A percentile compares a stretch with the other conserved stretches of the same genome.
phyloP scores from a whole-genome alignment of 2,113 vertebrate species.

The Lathamus discolor region DNA sequence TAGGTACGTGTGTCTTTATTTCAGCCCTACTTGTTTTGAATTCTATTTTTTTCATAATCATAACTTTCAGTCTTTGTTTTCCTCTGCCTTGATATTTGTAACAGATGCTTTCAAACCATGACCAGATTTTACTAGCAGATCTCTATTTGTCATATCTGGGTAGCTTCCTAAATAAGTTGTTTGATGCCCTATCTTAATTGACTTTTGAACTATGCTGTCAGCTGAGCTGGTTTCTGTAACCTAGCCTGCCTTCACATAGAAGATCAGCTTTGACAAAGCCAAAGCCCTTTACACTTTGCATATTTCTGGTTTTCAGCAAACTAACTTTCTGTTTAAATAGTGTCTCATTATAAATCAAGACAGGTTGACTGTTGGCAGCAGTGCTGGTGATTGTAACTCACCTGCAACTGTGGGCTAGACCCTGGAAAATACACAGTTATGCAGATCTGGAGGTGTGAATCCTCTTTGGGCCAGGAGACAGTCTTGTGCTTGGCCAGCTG shows the following conservation, averaged over 20 bases:
- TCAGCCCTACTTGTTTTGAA: not conserved
- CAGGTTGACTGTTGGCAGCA: not conserved
- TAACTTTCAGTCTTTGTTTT: not conserved
- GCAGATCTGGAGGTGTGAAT: not conserved
- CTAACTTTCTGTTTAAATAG: not conserved
- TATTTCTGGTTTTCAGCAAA: not conserved
- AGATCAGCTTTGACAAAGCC: not conserved
- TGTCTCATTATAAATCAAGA: not conserved
- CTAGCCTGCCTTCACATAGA: not conserved
- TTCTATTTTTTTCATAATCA: not conserved
- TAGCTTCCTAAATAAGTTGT: slow-evolving; percentile 25
- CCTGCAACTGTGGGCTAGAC: not conserved
- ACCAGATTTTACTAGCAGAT: slow-evolving; percentile 5
- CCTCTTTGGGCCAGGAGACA: not conserved
- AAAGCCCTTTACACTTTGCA: not conserved
- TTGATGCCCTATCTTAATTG: slow-evolving; percentile 44
- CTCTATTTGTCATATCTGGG: not conserved
- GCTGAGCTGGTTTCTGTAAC: slow-evolving; percentile 30
- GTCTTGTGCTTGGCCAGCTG: not conserved
- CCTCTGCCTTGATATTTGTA: not conserved
- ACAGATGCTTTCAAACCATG: not conserved
- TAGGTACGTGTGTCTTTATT: not conserved
- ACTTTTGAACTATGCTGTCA: slow-evolving; percentile 48
- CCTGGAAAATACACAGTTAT: not conserved
- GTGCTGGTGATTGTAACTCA: not conserved